These are phyloP conservation scores for Phycodurus eques DNA, from an alignment of 2,113 vertebrate genomes.

Conservation along the genomic window DNA sequence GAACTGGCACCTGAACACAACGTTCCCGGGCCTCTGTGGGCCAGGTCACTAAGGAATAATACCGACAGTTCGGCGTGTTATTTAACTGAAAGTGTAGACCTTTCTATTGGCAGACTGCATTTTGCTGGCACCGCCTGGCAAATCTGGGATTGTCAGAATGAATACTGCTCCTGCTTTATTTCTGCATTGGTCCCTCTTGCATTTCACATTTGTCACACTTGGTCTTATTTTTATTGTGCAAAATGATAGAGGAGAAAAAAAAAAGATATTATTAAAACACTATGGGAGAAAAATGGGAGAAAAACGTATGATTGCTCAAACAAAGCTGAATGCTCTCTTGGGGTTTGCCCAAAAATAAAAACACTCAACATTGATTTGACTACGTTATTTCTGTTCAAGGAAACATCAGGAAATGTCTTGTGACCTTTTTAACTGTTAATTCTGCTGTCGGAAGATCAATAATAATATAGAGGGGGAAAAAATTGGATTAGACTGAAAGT, in stretches of 20 bases:
- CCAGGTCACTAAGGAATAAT: neutral
- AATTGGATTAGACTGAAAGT: slow-evolving; percentile 8
- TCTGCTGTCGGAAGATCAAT: neutral
- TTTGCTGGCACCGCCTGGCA: neutral
- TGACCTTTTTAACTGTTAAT: neutral
- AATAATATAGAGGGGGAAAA: neutral
- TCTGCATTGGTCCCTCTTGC: neutral
- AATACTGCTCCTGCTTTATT: neutral
- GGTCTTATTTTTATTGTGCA: neutral
- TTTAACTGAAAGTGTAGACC: neutral
- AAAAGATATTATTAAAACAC: neutral
- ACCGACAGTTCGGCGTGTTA: neutral
- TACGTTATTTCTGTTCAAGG: neutral
- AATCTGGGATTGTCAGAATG: neutral
- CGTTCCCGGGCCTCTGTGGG: neutral
- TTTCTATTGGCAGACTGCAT: neutral
- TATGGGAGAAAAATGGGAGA: neutral
- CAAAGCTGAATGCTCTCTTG: neutral
- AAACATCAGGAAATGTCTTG: neutral
- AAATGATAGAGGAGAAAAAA: neutral
- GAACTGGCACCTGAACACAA: slow-evolving; percentile 1
- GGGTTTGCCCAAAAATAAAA: neutral
- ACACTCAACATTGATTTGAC: neutral
- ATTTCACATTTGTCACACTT: neutral
- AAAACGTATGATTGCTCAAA: neutral